Conservation (phyloP, 2,888 invertebrate genomes). For the Calliopum simillimum region DNA sequence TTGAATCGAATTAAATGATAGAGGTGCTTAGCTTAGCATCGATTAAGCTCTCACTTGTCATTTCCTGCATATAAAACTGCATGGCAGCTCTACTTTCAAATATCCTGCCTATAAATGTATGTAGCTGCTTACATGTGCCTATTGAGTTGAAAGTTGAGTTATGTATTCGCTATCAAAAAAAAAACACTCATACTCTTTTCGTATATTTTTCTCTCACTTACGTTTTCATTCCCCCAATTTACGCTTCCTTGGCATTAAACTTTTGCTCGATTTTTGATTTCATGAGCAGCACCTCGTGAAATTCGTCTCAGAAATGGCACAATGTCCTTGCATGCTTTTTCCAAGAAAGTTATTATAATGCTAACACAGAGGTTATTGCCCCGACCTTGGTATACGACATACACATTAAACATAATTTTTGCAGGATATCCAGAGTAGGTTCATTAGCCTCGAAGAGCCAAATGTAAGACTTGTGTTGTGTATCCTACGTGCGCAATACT, state of each 20-base stretch:
- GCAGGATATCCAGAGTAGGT: slow-evolving; percentile 43
- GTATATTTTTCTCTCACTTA: not conserved
- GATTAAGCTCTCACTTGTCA: too few species aligned
- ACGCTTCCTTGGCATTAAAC: not conserved
- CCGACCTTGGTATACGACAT: slow-evolving; percentile 59
- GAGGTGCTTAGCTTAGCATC: too few species aligned
- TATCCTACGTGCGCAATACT: not conserved
- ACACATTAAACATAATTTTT: slow-evolving; percentile 3
- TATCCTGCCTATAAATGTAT: not conserved
- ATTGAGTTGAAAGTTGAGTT: not conserved
- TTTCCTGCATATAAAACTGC: not conserved
- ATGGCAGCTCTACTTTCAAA: not conserved
- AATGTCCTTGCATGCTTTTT: slow-evolving; percentile 46
- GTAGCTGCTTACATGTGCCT: not conserved
- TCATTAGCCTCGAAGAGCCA: not conserved
- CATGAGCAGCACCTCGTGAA: slow-evolving; percentile 1
- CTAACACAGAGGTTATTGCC: slow-evolving; percentile 56
- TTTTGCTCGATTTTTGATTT: slow-evolving; percentile 17
- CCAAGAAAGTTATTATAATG: slow-evolving; percentile 7
- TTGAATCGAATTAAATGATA: too few species aligned
- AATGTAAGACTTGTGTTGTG: slow-evolving; percentile 15
- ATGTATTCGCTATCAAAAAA: not conserved
- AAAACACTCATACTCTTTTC: not conserved
- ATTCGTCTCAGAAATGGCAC: slow-evolving; percentile 27
- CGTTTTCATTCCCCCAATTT: not conserved